phyloP scores from a whole-genome alignment of 2,113 vertebrate genomes.

The Accipiter cooperii region DNA sequence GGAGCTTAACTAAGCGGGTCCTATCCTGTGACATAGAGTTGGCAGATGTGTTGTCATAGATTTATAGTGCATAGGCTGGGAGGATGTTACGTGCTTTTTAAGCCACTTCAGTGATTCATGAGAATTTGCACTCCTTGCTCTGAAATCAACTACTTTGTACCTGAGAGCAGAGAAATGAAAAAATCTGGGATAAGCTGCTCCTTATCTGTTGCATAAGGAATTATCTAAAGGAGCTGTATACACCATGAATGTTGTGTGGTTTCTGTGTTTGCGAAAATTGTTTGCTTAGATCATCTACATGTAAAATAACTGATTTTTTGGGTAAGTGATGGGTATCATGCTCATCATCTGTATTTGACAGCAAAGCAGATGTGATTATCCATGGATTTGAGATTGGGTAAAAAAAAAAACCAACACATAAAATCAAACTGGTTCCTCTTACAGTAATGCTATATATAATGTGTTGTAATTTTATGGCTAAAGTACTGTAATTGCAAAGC shows the following conservation, averaged over 20 bases:
- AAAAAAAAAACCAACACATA: background rate
- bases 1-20: background rate
- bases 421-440: background rate
- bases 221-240: background rate
- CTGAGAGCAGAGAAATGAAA: background rate
- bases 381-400: background rate
- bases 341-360: background rate
- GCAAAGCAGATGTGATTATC: background rate
- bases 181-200: background rate
- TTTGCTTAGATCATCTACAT: background rate
- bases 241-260: background rate
- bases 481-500: background rate
- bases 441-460: background rate
- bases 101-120: background rate
- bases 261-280: background rate
- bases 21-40: background rate
- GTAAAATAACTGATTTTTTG: background rate
- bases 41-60: background rate
- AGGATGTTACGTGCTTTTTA: background rate
- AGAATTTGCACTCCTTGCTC: background rate
- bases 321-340: background rate
- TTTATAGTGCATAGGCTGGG: rapidly evolving
- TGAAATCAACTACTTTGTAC: background rate
- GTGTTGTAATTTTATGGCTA: background rate
- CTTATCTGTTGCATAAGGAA: background rate